Conservation (phyloP, 1,140 invertebrate species). For the Psilanteris sp. region DNA sequence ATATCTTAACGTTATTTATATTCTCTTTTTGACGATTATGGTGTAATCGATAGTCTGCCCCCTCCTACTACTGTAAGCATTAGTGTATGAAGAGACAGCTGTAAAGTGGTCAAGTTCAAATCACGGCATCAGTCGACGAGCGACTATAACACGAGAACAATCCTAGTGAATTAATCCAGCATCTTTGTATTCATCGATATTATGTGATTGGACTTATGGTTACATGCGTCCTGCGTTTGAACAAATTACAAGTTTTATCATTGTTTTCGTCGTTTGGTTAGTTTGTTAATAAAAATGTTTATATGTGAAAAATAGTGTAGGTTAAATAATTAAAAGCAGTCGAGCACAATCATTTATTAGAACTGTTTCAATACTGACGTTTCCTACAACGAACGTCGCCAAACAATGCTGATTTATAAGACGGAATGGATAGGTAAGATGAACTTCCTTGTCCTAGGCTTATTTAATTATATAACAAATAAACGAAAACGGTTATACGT, state of each 20-base stretch:
- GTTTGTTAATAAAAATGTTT: too few relatives aligned
- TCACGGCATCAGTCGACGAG: conserved; percentile 71
- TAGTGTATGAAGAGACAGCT: conserved; percentile 55
- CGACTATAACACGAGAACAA: conserved; percentile 67
- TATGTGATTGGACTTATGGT: conserved; percentile 24
- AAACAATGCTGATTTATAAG: conserved; percentile 33
- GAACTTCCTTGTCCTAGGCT: conserved; percentile 4
- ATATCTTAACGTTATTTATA: background rate
- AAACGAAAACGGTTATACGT: too few relatives aligned
- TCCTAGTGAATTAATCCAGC: conserved; percentile 22
- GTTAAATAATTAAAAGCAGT: too few relatives aligned
- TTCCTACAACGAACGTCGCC: background rate
- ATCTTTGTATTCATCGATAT: conserved; percentile 33
- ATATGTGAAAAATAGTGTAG: too few relatives aligned
- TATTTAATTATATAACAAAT: background rate
- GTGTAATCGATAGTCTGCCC: conserved; percentile 64
- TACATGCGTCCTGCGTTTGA: conserved; percentile 1
- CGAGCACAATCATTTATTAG: too few relatives aligned
- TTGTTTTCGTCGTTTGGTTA: background rate
- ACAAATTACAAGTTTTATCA: conserved; percentile 3
- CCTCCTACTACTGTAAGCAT: conserved; percentile 38
- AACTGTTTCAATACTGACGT: too few relatives aligned
- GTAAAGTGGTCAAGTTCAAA: conserved; percentile 75
- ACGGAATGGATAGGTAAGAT: conserved; percentile 59
- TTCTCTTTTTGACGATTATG: conserved; percentile 54